Evolutionary conservation across 2,113 vertebrate genomes (phyloP).

Genomic region (Polypterus senegalus): DNA sequence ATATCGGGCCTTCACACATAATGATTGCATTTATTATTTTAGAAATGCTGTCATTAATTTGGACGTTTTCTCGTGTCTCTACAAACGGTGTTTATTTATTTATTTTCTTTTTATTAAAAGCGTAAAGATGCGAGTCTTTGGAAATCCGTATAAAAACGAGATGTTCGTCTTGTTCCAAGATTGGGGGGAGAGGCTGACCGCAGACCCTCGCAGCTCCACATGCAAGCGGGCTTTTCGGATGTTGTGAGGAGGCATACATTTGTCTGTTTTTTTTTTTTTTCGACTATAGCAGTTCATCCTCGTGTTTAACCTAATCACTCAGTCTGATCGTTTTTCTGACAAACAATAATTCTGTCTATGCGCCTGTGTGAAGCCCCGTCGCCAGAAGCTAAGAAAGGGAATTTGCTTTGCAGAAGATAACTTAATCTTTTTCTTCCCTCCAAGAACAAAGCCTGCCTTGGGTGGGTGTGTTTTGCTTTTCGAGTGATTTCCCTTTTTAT

Average conservation of each 20-base stretch:
- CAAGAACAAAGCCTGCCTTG: slow-evolving; percentile 28
- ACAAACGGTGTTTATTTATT: too few species aligned
- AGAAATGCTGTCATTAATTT: too few species aligned
- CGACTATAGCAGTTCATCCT: too few species aligned
- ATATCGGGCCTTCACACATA: too few species aligned
- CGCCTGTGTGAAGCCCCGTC: background rate
- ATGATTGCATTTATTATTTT: too few species aligned
- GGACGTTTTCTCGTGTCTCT: too few species aligned
- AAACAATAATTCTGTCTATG: slow-evolving; percentile 13
- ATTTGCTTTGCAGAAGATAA: slow-evolving; percentile 13
- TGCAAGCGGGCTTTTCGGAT: background rate
- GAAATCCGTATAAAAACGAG: too few species aligned
- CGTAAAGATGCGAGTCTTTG: too few species aligned
- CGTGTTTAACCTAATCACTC: slow-evolving; percentile 1
- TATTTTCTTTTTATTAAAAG: too few species aligned
- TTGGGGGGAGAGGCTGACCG: background rate
- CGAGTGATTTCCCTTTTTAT: too few species aligned
- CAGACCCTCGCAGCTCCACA: background rate
- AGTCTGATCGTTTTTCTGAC: slow-evolving; percentile 9
- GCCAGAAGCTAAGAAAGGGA: slow-evolving; percentile 13
- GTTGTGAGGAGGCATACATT: background rate
- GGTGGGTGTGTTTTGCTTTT: slow-evolving; percentile 5
- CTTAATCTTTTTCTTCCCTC: slow-evolving; percentile 10
- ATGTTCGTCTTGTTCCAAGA: too few species aligned
- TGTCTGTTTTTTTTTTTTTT: background rate